Evolutionary conservation across 2,888 invertebrate species (phyloP), one percentile per base, ranked within the genome.

Genomic region (Thalpophila matura): DNA sequence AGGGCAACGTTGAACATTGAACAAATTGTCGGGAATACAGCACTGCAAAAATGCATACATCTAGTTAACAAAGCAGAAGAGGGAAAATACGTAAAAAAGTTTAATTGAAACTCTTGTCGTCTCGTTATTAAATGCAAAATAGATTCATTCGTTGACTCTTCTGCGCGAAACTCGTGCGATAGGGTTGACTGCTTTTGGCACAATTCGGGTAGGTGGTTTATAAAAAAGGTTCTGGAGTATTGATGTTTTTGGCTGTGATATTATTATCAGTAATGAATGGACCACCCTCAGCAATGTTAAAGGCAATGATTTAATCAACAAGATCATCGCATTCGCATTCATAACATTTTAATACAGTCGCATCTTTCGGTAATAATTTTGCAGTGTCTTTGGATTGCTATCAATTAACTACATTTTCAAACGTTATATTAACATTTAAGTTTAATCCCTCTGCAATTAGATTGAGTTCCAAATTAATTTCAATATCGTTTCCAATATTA

Each of bases 101-200:
- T 77, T 80, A 79, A 84, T 83, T 84, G 82, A 77, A 84, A 80
- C 76, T 74, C 78, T 74, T 73, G 77, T 77, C 73, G 64, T 63
- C 70, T 79, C 78, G 79, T 82, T 81, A 76, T 74, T 74, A 79
- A 76, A 79, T 83, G 77, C 80, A 79, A 79, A 83, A 77, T 73
- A 71, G 57, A 72, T 71, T 78, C 53, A 68, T 73, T 74, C 58
- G 77, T 63, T 65, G 68, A 67, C 53, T 70, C 56, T 79, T 18
- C 56, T 27, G 37, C 24, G 27, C n/a, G 1, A 46, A 53, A 45
- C 9, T 47, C 56, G 7, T 20, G 43, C 42, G 18, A 4, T 46
- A 59, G 60, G 62, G 72, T 26, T 67, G 62, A 0, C 3, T 1
- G 7, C 10, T 26, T 57, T 29, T 65, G n/a, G 16, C n/a, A 12